A percentile compares a stretch with the other conserved stretches of the same genome.
These are phyloP conservation scores for Porites cylindrica DNA, from an alignment of 92 coral and sea anemone genomes.

Conservation along the genomic window DNA sequence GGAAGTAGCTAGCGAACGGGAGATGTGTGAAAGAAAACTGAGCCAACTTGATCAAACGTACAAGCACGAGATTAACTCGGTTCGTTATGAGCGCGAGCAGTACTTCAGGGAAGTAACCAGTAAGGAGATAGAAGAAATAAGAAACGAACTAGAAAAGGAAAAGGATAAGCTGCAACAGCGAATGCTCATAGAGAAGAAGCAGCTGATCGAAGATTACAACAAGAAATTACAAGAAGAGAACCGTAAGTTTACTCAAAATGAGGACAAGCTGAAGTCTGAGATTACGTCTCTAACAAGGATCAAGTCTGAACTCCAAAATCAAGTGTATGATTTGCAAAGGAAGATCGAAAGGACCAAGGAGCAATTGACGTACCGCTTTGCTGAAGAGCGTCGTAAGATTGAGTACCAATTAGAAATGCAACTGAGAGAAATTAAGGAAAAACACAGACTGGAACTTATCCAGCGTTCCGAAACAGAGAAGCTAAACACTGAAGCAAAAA, in stretches of 20 bases:
- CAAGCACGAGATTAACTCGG: slow-evolving; percentile 44
- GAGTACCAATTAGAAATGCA: slow-evolving; percentile 37
- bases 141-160: slow-evolving; percentile 57
- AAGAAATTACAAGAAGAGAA: slow-evolving; percentile 43
- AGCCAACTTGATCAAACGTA: slow-evolving; percentile 39
- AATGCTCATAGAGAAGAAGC: slow-evolving; percentile 24
- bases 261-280: slow-evolving; percentile 43
- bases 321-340: slow-evolving; percentile 24
- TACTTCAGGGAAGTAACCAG: slow-evolving; percentile 38
- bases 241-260: slow-evolving; percentile 19
- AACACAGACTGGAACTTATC: slow-evolving; percentile 33
- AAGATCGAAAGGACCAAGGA: slow-evolving; percentile 27
- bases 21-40: slow-evolving; percentile 41
- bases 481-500: slow-evolving; percentile 38
- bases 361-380: slow-evolving; percentile 27
- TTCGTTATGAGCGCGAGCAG: slow-evolving; percentile 49
- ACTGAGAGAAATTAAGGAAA: slow-evolving; percentile 32
- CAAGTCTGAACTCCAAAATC: slow-evolving; percentile 28
- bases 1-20: slow-evolving; percentile 38
- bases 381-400: slow-evolving; percentile 50
- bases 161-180: slow-evolving; percentile 52
- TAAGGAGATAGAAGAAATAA: slow-evolving; percentile 38
- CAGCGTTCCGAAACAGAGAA: slow-evolving; percentile 16
- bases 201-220: slow-evolving; percentile 36
- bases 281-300: not conserved